A percentile compares a stretch with the other conserved stretches of the same genome.
These are phyloP conservation scores for Pachliopta kotzebuea DNA, from an alignment of 2,888 invertebrate genomes.

Conservation along the genomic window DNA sequence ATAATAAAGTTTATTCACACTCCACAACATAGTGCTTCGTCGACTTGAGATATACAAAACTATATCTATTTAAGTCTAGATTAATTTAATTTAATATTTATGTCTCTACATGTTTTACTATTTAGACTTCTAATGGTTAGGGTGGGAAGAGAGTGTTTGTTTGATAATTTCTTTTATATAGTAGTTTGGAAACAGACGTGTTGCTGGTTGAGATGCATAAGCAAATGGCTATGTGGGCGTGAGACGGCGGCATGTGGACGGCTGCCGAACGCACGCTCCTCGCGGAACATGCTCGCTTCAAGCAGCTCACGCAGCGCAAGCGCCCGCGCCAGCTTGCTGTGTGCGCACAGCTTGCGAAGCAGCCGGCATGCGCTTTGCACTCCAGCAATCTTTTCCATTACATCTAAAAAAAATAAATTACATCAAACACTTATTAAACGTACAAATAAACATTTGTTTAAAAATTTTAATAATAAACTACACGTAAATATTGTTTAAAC, in stretches of 20 bases:
- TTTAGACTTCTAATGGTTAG: no score
- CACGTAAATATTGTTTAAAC: no score
- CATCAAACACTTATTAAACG: no score
- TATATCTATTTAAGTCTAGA: no score
- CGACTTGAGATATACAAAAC: no score
- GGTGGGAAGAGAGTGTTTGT: no score
- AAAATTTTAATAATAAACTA: no score
- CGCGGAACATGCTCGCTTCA: slow-evolving; percentile 86
- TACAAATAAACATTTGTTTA: no score
- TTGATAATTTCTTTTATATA: not conserved
- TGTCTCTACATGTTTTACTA: no score
- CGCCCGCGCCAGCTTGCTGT: slow-evolving; percentile 85
- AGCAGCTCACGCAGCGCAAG: slow-evolving; percentile 86
- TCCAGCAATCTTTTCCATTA: slow-evolving; percentile 82
- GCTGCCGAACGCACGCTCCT: slow-evolving; percentile 86
- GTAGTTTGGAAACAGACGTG: slow-evolving; percentile 74
- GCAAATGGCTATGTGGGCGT: slow-evolving; percentile 51
- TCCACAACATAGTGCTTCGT: no score
- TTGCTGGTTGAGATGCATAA: slow-evolving; percentile 87
- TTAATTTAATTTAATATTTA: no score
- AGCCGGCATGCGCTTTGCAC: slow-evolving; percentile 83
- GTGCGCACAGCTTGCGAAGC: slow-evolving; percentile 83
- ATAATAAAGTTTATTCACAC: no score
- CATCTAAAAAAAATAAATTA: slow-evolving; percentile 61
- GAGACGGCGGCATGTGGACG: slow-evolving; percentile 63